Evolutionary conservation across 2,888 invertebrate species (phyloP).

Genomic region (Apocheima hispidaria): DNA sequence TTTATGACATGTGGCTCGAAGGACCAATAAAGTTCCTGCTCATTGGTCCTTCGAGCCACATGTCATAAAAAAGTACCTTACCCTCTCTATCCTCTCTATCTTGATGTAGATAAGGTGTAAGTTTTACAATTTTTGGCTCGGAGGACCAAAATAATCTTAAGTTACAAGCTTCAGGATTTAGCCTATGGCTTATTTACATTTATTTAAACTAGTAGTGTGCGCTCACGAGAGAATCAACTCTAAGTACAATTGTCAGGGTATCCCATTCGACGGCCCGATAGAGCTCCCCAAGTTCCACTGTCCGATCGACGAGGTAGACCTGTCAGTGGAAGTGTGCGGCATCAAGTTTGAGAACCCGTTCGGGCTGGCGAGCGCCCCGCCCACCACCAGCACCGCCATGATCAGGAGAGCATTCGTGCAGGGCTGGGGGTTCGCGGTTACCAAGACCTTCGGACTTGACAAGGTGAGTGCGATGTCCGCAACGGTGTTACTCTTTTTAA

Average conservation of each 20-base stretch:
- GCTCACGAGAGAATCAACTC: no score
- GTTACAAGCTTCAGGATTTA: not conserved
- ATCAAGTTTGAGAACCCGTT: constrained; percentile 98
- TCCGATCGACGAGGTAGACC: constrained; percentile 96
- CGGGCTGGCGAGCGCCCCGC: constrained; percentile 98
- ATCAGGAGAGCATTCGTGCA: constrained; percentile 97
- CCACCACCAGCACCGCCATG: constrained; percentile 97
- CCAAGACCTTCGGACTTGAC: constrained; percentile 97
- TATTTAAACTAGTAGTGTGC: no score
- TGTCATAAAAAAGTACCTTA: no score
- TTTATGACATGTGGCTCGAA: no score
- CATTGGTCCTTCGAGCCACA: no score
- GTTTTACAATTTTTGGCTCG: no score
- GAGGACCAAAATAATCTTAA: not conserved
- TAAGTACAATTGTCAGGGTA: constrained; percentile 80
- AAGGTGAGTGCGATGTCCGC: no score
- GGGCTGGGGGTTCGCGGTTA: constrained; percentile 99
- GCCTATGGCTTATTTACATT: no score
- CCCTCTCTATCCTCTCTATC: no score
- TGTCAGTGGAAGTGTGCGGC: constrained; percentile 97
- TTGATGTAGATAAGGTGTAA: no score
- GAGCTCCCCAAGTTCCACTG: constrained; percentile 96
- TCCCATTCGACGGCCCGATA: constrained; percentile 88
- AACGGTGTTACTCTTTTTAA: no score
- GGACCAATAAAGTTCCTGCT: no score